These are phyloP conservation scores for Neodiprion virginianus DNA, from an alignment of 1,140 invertebrate genomes.

Conservation along the genomic window DNA sequence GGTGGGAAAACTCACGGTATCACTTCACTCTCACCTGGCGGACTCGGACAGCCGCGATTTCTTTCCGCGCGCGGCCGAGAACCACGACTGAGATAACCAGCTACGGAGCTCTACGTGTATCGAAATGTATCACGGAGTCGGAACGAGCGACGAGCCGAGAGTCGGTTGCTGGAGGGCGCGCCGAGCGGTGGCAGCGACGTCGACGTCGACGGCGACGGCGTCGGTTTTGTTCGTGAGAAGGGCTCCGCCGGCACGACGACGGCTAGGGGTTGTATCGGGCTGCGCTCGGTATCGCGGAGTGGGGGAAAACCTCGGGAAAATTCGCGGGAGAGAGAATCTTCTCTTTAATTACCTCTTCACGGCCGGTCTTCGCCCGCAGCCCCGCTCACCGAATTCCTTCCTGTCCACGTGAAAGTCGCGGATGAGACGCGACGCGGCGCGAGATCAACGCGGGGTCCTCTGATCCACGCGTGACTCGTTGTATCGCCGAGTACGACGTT, in stretches of 20 bases:
- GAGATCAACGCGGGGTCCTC: neutral
- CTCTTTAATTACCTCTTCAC: neutral
- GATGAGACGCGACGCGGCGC: neutral
- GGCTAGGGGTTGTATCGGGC: constrained; percentile 1
- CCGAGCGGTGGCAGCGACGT: constrained; percentile 3
- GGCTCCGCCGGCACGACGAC: neutral
- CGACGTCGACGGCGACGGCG: constrained; percentile 2
- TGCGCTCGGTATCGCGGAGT: neutral
- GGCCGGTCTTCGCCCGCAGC: neutral
- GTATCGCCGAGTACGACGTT: neutral
- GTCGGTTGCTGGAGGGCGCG: neutral
- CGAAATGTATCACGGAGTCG: constrained; percentile 7
- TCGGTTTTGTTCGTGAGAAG: constrained; percentile 2
- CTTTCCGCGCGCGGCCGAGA: too few species aligned
- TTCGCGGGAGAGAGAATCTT: neutral
- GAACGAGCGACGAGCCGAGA: neutral
- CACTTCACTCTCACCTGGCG: too few species aligned
- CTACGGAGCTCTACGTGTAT: neutral
- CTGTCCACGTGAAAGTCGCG: neutral
- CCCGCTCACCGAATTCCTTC: neutral
- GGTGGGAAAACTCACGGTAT: too few species aligned
- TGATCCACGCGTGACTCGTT: neutral
- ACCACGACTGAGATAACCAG: too few species aligned
- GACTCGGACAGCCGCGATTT: too few species aligned
- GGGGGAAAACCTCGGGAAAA: neutral